Evolutionary conservation across 2,797 vertebrate species (phyloP), one percentile per base, ranked within the genome.

Genomic region (Falco peregrinus): DNA sequence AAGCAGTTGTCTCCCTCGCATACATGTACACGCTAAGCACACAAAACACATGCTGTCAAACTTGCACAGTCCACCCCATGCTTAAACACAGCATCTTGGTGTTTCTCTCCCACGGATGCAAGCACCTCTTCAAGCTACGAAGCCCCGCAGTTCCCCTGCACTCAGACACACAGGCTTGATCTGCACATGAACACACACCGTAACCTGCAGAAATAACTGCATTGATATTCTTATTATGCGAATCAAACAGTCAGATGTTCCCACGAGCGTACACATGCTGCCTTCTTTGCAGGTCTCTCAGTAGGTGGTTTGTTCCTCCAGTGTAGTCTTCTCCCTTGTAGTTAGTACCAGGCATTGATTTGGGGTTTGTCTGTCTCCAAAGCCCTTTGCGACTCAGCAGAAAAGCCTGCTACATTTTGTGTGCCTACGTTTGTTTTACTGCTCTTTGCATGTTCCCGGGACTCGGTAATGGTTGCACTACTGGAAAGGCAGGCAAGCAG

Each of bases 381-480:
- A 96, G 91, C 94, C 96, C 94, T 95, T 74, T 89, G 91, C 96
- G 20, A 97, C 95, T 97, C 98, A 97, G 97, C 97, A 97, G 96
- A 98, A 98, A 97, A 83, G 18, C 59, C 60, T 56, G 17, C 84
- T 84, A 37, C 47, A 0, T 84, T 88, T 59, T 51, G 41, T 60
- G 37, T 26, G 28, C 25, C 67, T 64, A 2, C 0, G 0, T 59
- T 94, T 93, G 87, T 98, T 98, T 98, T 96, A 97, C 84, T 96
- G 96, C 96, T 97, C 94, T 98, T 97, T 94, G 76, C 94, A 33
- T 69, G 82, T 96, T 96, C 95, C 94, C 94, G 83, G 96, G 95
- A 96, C 93, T 96, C 35, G 1, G 95, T 96, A 89, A 79, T 84
- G 97, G 57, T 96, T 97, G 94, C 68, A 13, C 31, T 75, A 19